Evolutionary conservation across 2,888 invertebrate species (phyloP).

Genomic region (Eupithecia insigniata): DNA sequence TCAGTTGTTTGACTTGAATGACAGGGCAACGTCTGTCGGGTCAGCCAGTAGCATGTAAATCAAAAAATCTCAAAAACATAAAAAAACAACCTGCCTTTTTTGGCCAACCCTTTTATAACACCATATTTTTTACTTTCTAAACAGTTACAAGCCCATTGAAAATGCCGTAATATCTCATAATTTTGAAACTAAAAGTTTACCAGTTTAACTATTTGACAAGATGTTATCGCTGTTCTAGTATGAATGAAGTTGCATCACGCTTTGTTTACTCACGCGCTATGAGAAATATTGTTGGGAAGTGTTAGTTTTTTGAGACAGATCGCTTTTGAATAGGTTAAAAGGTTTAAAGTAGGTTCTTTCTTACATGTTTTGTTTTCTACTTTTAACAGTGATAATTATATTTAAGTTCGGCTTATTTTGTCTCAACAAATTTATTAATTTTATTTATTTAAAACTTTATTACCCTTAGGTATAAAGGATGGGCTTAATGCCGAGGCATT

Average conservation of each 20-base stretch:
- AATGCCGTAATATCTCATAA: conserved; percentile 14
- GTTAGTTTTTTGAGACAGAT: conserved; percentile 10
- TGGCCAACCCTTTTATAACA: conserved; percentile 2
- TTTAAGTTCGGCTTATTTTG: not conserved
- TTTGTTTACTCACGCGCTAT: conserved; percentile 33
- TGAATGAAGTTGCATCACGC: conserved; percentile 36
- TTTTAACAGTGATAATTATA: not conserved
- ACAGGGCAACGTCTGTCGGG: no score
- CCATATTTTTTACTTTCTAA: conserved; percentile 6
- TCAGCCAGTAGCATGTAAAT: not conserved
- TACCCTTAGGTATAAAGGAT: no score
- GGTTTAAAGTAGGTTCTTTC: not conserved
- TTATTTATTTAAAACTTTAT: no score
- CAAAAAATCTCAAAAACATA: not conserved
- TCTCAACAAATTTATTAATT: not conserved
- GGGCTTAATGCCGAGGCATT: no score
- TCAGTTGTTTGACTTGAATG: no score
- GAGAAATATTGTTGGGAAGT: conserved; percentile 25
- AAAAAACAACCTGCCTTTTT: not conserved
- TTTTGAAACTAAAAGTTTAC: conserved; percentile 23
- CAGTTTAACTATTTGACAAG: conserved; percentile 33
- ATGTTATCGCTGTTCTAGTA: conserved; percentile 25
- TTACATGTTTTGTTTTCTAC: not conserved
- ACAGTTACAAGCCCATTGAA: conserved; percentile 11
- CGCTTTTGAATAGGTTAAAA: conserved; percentile 18